Evolutionary conservation across 2,797 vertebrate genomes (phyloP).

Genomic region (Prionace glauca): DNA sequence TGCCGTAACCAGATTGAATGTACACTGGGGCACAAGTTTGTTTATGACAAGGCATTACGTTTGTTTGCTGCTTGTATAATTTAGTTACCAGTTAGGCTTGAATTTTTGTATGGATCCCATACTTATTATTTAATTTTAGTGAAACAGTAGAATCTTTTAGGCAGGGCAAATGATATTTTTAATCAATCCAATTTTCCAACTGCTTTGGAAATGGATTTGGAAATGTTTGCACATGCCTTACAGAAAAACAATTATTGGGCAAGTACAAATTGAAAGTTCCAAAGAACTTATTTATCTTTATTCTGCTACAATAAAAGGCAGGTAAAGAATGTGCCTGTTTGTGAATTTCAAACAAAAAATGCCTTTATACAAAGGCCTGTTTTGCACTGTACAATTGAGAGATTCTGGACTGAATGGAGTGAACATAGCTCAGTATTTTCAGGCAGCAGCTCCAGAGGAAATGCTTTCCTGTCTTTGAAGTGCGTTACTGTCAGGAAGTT

Average conservation of each 20-base stretch:
- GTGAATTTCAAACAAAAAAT: not conserved
- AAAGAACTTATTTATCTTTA: not conserved
- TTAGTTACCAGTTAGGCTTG: no score
- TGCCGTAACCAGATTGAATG: no score
- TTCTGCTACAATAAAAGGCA: not conserved
- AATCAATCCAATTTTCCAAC: not conserved
- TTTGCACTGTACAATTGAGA: no score
- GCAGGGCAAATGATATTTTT: not conserved
- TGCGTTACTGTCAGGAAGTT: conserved; percentile 49
- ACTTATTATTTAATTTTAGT: not conserved
- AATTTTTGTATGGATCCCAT: not conserved
- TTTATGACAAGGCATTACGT: not conserved
- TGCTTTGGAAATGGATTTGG: not conserved
- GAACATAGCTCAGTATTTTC: not conserved
- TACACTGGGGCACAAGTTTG: not conserved
- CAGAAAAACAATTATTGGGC: not conserved
- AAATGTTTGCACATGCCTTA: not conserved
- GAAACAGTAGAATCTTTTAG: not conserved
- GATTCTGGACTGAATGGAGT: not conserved
- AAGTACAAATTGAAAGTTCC: not conserved
- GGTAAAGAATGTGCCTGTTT: not conserved
- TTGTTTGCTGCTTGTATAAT: not conserved
- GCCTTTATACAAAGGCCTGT: not conserved
- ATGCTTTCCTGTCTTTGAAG: conserved; percentile 48
- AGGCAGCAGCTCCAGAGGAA: conserved; percentile 40